phyloP scores from a whole-genome alignment of 2,888 invertebrate genomes.

The Synergus japonicus region DNA sequence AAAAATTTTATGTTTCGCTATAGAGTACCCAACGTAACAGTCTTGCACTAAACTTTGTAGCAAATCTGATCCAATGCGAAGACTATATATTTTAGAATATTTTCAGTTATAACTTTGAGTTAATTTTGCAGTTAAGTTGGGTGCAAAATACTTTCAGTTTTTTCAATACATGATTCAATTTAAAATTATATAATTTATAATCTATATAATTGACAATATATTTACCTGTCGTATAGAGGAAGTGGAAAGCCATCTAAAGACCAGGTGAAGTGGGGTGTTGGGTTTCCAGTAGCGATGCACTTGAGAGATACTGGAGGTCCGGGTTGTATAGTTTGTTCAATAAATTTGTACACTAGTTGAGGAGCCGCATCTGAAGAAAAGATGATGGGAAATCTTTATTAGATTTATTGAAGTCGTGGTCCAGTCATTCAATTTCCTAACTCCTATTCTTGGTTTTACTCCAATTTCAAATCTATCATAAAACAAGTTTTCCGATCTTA shows the following conservation, averaged over 20 bases:
- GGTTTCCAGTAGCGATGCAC: slow-evolving; percentile 96
- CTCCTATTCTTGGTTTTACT: background rate
- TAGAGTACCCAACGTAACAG: background rate
- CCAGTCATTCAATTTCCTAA: background rate
- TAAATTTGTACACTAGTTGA: slow-evolving; percentile 93
- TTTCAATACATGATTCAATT: background rate
- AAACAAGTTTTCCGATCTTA: background rate
- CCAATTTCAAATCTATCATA: background rate
- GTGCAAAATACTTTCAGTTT: background rate
- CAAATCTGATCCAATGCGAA: background rate
- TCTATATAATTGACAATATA: too few relatives aligned
- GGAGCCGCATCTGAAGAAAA: slow-evolving; percentile 87
- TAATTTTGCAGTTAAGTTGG: background rate
- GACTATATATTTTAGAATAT: background rate
- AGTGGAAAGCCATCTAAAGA: slow-evolving; percentile 92
- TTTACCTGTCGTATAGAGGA: slow-evolving; percentile 84
- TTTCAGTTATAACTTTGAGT: background rate
- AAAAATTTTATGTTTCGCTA: slow-evolving; percentile 6
- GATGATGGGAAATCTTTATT: background rate
- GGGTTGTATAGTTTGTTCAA: slow-evolving; percentile 93
- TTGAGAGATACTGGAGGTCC: slow-evolving; percentile 94
- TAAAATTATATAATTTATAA: background rate
- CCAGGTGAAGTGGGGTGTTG: slow-evolving; percentile 95
- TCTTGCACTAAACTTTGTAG: background rate
- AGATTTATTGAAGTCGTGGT: background rate